Evolutionary conservation across 2,888 invertebrate species (phyloP), one percentile per base, ranked within the genome.

Genomic region (Calliphora vomitoria): DNA sequence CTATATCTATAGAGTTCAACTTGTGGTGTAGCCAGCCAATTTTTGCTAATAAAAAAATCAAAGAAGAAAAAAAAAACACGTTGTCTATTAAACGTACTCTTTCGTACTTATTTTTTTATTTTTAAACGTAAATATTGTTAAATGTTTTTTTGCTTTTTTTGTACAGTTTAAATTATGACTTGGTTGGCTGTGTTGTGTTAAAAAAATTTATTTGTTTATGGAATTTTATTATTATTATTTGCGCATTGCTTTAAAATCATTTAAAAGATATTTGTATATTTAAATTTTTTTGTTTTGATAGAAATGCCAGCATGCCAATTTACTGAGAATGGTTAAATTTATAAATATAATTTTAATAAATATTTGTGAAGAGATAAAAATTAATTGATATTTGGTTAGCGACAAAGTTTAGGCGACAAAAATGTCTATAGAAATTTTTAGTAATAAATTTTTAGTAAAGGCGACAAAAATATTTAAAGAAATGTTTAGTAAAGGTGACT

Each of bases 161-260:
- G n/a, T 76, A 3, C 20, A 20, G 20, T 64, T 76, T 25, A 53
- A 76, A 64, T 76, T 76, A 55, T 55, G 20, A 20, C 55, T 55
- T 11, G 18, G 4, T 55, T 55, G 20, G 3, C 6, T 20, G 55
- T 10, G 3, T 50, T 50, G 15, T 50, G n/a, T 50, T 50, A n/a
- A n/a, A n/a, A 20, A 5, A 20, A 11, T 55, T 20, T 20, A 55
- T 55, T 55, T 20, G 55, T 20, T 55, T 20, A 55, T 55, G 55
- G 20, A 55, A 50, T 55, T 55, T 55, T 53, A 53, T 55, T 55
- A 20, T 50, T 50, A 20, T 55, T 55, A 55, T 55, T 55, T 55
- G 55, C 55, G 18, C 20, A 55, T 55, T 50, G n/a, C 15, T 50
- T 50, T 50, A n/a, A n/a, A 50, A 50, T 11, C 1, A 44, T 44